Percentiles rank a stretch among this genome's conserved stretches.
Evolutionary conservation across 2,113 vertebrate genomes (phyloP).

Genomic region (Pseudolaguvia tuberculata): DNA sequence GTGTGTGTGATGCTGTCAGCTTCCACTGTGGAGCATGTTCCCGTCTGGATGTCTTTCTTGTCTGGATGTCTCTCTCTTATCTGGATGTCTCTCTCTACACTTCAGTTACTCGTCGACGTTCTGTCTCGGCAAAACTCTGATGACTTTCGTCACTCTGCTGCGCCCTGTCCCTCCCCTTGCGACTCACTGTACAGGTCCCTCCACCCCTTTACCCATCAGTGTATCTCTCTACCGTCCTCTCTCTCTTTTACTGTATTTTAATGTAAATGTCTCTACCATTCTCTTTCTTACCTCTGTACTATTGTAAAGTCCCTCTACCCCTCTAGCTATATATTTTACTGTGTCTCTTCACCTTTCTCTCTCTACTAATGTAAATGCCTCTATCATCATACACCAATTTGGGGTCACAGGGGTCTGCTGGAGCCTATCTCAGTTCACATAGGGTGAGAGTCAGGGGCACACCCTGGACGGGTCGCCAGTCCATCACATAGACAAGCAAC

Average conservation of each 20-base stretch:
- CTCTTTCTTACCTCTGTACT: neutral
- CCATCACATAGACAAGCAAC: too few species aligned
- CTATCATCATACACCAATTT: too few species aligned
- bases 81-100: too few species aligned
- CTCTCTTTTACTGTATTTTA: neutral
- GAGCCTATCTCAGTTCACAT: too few species aligned
- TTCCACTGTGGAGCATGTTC: neutral
- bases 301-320: neutral
- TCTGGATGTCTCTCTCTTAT: too few species aligned
- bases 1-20: neutral
- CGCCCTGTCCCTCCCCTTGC: slow-evolving; percentile 24
- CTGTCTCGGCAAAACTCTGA: neutral
- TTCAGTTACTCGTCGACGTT: neutral
- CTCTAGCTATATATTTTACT: neutral
- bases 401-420: too few species aligned
- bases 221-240: neutral
- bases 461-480: too few species aligned
- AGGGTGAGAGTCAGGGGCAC: too few species aligned
- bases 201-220: neutral
- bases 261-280: too few species aligned
- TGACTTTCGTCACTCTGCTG: neutral
- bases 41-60: too few species aligned
- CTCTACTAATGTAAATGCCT: too few species aligned
- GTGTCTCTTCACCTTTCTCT: too few species aligned
- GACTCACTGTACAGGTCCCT: neutral